phyloP scores from a whole-genome alignment of 2,113 vertebrate species.

The Oryzias celebensis region DNA sequence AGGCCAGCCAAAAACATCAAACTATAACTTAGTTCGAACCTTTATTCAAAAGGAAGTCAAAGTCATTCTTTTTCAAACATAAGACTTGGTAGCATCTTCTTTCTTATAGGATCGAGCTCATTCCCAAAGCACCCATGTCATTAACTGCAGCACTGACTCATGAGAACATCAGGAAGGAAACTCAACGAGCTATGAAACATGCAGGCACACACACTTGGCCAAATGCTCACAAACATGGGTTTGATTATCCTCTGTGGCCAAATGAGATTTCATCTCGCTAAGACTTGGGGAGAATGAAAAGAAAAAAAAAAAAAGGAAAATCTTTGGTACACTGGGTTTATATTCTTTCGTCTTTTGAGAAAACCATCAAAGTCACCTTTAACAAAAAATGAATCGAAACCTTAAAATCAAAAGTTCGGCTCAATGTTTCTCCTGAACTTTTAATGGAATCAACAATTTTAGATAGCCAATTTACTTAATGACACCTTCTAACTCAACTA shows the following conservation, averaged over 20 bases:
- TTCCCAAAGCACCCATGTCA: neutral
- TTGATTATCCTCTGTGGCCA: conserved; percentile 61
- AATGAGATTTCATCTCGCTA: conserved; percentile 44
- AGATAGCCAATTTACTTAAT: no score
- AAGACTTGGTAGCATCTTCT: conserved; percentile 11
- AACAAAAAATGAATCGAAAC: no score
- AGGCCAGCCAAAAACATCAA: conserved; percentile 25
- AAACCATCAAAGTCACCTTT: no score
- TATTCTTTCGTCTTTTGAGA: no score
- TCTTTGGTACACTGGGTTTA: no score
- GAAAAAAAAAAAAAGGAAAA: no score
- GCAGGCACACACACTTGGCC: conserved; percentile 28
- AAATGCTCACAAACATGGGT: conserved; percentile 66
- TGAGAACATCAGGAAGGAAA: conserved; percentile 46
- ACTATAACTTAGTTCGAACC: conserved; percentile 23
- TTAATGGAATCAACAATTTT: no score
- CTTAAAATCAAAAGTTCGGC: no score
- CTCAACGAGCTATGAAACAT: conserved; percentile 66
- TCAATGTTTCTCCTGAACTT: no score
- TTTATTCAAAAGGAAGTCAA: conserved; percentile 44
- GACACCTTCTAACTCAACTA: no score
- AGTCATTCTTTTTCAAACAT: conserved; percentile 31
- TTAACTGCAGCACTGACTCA: conserved; percentile 33
- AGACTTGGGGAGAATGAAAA: neutral
- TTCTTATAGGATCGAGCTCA: neutral